phyloP scores from a whole-genome alignment of 2,113 vertebrate species.

The Salvator merianae region DNA sequence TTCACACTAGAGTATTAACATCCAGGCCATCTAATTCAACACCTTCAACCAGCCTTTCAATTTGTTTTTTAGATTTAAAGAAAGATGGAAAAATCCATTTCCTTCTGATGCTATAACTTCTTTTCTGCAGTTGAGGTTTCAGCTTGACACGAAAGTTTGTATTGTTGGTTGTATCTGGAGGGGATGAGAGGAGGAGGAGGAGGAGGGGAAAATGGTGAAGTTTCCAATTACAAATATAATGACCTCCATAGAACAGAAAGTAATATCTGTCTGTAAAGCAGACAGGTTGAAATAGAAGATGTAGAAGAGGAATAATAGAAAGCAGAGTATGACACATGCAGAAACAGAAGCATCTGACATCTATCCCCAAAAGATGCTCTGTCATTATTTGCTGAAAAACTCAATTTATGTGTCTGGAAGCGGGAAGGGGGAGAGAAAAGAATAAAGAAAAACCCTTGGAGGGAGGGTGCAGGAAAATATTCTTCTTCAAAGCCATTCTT shows the following conservation, averaged over 20 bases:
- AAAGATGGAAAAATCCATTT: slow-evolving; percentile 25
- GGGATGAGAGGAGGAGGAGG: not conserved
- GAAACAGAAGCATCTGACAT: slow-evolving; percentile 50
- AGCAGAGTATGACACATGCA: not conserved
- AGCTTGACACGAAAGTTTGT: slow-evolving; percentile 54
- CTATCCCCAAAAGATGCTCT: slow-evolving; percentile 47
- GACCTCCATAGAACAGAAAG: slow-evolving; percentile 46
- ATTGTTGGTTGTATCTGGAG: slow-evolving; percentile 41
- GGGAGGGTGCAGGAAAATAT: not conserved
- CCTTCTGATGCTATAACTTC: slow-evolving; percentile 37
- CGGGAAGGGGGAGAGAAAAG: not conserved
- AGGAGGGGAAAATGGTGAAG: slow-evolving; percentile 43
- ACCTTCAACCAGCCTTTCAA: slow-evolving; percentile 39
- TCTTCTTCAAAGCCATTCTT: not conserved
- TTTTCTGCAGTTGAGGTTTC: slow-evolving; percentile 48
- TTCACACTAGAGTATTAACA: slow-evolving; percentile 6
- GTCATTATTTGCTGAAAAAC: slow-evolving; percentile 62
- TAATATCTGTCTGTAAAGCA: slow-evolving; percentile 60
- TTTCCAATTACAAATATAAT: slow-evolving; percentile 70
- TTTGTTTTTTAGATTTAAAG: slow-evolving; percentile 34
- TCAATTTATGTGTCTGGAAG: slow-evolving; percentile 53
- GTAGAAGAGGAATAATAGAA: slow-evolving; percentile 55
- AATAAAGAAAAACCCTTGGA: slow-evolving; percentile 7
- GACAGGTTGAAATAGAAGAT: slow-evolving; percentile 62
- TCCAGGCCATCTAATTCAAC: slow-evolving; percentile 22